Conservation (phyloP, 2,888 invertebrate species). For the Xanthorhoe designata region DNA sequence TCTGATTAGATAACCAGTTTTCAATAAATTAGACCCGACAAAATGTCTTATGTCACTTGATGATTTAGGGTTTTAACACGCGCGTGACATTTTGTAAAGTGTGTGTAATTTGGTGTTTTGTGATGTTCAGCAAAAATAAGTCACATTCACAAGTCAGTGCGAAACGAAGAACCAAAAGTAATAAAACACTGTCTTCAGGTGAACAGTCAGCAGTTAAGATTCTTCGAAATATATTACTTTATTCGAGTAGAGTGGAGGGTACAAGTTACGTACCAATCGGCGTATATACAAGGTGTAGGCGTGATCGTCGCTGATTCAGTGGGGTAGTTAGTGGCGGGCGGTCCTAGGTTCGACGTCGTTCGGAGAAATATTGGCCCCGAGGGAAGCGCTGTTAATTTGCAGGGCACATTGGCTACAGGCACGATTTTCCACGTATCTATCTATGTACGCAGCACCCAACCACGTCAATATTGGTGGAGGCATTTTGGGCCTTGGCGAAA, state of each 20-base stretch:
- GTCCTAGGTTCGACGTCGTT: conserved; percentile 79
- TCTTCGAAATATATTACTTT: conserved; percentile 73
- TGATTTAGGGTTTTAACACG: background rate
- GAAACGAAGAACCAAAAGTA: conserved; percentile 1
- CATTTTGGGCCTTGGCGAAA: conserved; percentile 54
- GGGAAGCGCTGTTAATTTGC: conserved; percentile 83
- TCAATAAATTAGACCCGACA: conserved; percentile 39
- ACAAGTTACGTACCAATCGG: conserved; percentile 79
- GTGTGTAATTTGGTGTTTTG: background rate
- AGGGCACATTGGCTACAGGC: conserved; percentile 73
- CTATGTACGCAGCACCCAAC: conserved; percentile 45
- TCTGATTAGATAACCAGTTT: conserved; percentile 46
- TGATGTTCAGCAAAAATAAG: background rate
- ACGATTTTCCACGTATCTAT: conserved; percentile 76
- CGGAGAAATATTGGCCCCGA: conserved; percentile 82
- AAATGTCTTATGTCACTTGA: conserved; percentile 29
- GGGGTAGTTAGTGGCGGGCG: conserved; percentile 83
- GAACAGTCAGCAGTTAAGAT: conserved; percentile 71
- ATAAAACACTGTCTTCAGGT: conserved; percentile 40
- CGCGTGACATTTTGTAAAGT: background rate
- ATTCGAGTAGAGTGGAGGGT: conserved; percentile 74
- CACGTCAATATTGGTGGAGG: conserved; percentile 57
- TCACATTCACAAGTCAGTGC: background rate
- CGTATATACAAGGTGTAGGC: conserved; percentile 84
- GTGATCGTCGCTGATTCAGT: conserved; percentile 85